These are phyloP conservation scores for Thelaira solivaga DNA, from an alignment of 2,888 invertebrate species.

Conservation along the genomic window DNA sequence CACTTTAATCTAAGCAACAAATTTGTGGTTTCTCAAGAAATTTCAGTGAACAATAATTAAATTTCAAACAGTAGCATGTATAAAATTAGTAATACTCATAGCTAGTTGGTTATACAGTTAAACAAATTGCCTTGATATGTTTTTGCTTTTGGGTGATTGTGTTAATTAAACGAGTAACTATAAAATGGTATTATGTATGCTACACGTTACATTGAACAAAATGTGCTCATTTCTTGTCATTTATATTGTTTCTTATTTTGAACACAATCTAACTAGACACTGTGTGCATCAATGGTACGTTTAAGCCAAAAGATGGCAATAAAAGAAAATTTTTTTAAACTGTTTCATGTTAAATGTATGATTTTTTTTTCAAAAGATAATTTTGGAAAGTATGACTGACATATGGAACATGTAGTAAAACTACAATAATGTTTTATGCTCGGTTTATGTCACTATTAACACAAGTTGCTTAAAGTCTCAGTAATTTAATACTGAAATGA, in stretches of 20 bases:
- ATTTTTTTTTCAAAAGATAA: too few relatives aligned
- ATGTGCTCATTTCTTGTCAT: not conserved
- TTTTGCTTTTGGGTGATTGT: conserved; percentile 15
- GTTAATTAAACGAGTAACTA: conserved; percentile 42
- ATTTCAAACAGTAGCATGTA: not conserved
- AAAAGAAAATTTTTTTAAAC: too few relatives aligned
- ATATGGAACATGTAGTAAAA: too few relatives aligned
- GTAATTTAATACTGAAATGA: too few relatives aligned
- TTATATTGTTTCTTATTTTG: not conserved
- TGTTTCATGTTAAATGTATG: too few relatives aligned
- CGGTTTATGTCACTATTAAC: too few relatives aligned
- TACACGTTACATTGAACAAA: not conserved
- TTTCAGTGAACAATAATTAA: not conserved
- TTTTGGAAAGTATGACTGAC: too few relatives aligned
- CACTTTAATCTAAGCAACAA: not conserved
- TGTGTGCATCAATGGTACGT: too few relatives aligned
- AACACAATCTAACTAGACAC: too few relatives aligned
- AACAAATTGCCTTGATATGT: conserved; percentile 13
- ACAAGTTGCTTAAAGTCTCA: too few relatives aligned
- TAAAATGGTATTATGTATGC: not conserved
- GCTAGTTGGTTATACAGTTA: not conserved
- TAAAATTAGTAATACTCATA: not conserved
- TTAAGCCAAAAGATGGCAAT: too few relatives aligned
- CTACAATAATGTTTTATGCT: too few relatives aligned
- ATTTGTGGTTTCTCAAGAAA: not conserved